Conservation (phyloP, 2,797 vertebrate genomes). For the Phoxinus dragarum region DNA sequence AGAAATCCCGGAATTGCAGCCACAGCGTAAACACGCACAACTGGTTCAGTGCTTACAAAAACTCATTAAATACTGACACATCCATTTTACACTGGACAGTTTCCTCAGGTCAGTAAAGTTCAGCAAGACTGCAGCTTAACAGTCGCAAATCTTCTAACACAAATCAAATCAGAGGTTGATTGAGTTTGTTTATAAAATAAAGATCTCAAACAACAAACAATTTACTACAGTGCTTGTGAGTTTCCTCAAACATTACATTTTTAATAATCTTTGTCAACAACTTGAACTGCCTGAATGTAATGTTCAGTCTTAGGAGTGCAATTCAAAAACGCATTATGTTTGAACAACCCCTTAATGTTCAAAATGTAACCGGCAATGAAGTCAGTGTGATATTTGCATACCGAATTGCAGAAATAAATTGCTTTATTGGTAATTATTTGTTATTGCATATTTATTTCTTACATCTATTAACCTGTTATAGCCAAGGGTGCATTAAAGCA, state of each 20-base stretch:
- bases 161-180: background rate
- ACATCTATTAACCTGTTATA: background rate
- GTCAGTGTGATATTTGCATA: background rate
- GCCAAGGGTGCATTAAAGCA: too few relatives aligned
- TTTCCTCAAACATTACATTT: background rate
- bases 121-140: background rate
- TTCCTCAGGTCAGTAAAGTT: constrained; percentile 23
- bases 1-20: constrained; percentile 48
- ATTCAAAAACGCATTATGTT: background rate
- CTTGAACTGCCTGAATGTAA: background rate
- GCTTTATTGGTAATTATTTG: background rate
- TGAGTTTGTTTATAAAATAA: background rate
- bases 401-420: background rate
- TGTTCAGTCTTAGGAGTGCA: background rate
- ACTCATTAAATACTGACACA: background rate
- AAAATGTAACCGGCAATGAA: background rate
- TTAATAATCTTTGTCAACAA: background rate
- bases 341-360: background rate
- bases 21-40: background rate
- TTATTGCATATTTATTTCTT: background rate
- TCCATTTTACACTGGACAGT: background rate
- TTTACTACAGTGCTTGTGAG: background rate
- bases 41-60: background rate
- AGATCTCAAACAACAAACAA: background rate
- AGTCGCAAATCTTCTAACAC: constrained; percentile 4